Evolutionary conservation across 2,888 invertebrate species (phyloP), one percentile per base, ranked within the genome.

Genomic region (Merodon equestris): DNA sequence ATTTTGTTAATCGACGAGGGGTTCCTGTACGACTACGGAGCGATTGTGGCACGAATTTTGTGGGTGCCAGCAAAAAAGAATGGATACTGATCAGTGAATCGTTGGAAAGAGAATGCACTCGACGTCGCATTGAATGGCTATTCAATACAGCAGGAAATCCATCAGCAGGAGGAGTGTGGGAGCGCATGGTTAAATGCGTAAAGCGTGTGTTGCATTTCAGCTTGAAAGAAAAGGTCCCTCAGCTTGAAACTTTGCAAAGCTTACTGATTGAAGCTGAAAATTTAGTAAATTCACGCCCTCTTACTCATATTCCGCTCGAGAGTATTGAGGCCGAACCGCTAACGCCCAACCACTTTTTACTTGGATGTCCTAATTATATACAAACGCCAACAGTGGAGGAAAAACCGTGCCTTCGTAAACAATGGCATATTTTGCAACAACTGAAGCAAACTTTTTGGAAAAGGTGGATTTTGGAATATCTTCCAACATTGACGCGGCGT

Each of bases 361-460:
- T 72, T 0, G 66, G 71, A 0, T 74, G 70, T 47, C 57, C 82
- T 9, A 82, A 82, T 47, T 54, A 57, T 12, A 12, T 74, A 10
- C 77, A 74, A 53, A 82, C 81, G 1, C 66, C 82, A 14, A 19
- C 9, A 9, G 64, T 73, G 1, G 36, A 27, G 7, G 74, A 72
- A 18, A 44, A 15, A 9, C 27, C 14, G 1, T 61, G 64, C 38
- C 17, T 71, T 1, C 44, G 67, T 9, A 82, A 81, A 34, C 81
- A 82, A 38, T 83, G 73, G 79, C 74, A 72, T 12, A 77, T 82
- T n/a, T 17, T 71, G 1, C 82, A 72, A 53, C 76, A 81, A 15
- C 14, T 70, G 0, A 70, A 70, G 19, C 51, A 66, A 18, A 44
- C 50, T 1, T 72, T 64, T 42, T 72, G 58, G 72, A 50, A 18